These are phyloP conservation scores for Eutolmus rufibarbis DNA, from an alignment of 2,888 invertebrate species.

Conservation along the genomic window DNA sequence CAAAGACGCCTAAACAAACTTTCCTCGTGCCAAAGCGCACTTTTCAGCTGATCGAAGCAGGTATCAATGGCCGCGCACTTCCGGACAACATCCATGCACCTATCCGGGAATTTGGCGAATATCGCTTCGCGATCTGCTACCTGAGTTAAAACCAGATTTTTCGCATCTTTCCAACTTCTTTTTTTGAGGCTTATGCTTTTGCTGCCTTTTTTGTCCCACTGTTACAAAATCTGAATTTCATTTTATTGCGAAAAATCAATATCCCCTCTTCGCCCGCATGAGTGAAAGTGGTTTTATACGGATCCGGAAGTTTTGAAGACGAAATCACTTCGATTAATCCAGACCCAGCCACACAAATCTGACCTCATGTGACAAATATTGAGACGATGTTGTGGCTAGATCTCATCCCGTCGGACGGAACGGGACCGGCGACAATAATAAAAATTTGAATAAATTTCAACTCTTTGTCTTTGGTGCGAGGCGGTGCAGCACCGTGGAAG, in stretches of 20 bases:
- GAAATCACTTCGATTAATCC: not conserved
- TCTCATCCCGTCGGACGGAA: not conserved
- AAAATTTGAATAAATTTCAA: slow-evolving; percentile 11
- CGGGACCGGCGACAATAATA: not conserved
- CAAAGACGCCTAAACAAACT: slow-evolving; percentile 11
- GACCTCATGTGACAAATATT: not conserved
- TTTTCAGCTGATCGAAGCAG: not conserved
- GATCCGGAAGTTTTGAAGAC: not conserved
- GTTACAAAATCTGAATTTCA: slow-evolving; percentile 30
- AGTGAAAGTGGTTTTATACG: slow-evolving; percentile 5
- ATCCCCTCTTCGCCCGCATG: not conserved
- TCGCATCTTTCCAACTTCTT: not conserved
- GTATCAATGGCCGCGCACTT: not conserved
- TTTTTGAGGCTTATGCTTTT: not conserved
- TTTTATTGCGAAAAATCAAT: slow-evolving; percentile 21
- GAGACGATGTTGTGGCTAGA: not conserved
- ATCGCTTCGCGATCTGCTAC: not conserved
- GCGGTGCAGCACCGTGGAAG: slow-evolving; percentile 8
- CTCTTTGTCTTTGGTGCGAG: not conserved
- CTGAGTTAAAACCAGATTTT: not conserved
- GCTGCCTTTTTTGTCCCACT: not conserved
- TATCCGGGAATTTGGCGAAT: not conserved
- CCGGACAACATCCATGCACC: slow-evolving; percentile 2
- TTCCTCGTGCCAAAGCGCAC: not conserved
- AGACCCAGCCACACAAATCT: not conserved